Evolutionary conservation across 2,888 invertebrate species (phyloP).

Genomic region (Gnatocerus cornutus): DNA sequence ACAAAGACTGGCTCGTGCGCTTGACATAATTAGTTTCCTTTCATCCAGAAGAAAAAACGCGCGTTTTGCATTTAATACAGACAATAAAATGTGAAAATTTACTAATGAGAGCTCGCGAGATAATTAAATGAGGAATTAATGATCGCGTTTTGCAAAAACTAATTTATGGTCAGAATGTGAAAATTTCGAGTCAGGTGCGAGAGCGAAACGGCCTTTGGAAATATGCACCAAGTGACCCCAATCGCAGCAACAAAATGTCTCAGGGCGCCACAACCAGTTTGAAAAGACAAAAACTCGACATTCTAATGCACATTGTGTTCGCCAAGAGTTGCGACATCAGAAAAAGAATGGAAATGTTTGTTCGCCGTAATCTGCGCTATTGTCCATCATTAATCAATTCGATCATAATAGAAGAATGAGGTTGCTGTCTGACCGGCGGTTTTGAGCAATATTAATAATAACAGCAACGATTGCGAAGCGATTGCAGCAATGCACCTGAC

Average conservation of each 20-base stretch:
- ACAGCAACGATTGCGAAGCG: constrained; percentile 41
- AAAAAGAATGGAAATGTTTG: constrained; percentile 40
- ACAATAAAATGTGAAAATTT: constrained; percentile 6
- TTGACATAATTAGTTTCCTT: constrained; percentile 35
- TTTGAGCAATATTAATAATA: constrained; percentile 51
- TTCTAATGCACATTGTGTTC: constrained; percentile 43
- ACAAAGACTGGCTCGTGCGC: constrained; percentile 40
- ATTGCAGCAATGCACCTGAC: constrained; percentile 43
- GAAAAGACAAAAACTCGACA: constrained; percentile 44
- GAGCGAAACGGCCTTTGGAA: constrained; percentile 50
- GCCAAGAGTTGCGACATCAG: constrained; percentile 36
- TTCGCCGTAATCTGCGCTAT: constrained; percentile 28
- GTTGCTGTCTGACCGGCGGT: constrained; percentile 39
- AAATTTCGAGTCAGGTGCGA: neutral
- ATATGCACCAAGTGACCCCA: constrained; percentile 49
- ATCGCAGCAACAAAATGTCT: constrained; percentile 47
- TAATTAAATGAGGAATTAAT: too few species aligned
- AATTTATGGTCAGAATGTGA: neutral
- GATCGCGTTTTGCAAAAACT: neutral
- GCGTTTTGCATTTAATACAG: neutral
- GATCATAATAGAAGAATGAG: constrained; percentile 46
- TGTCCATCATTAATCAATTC: constrained; percentile 48
- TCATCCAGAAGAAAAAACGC: neutral
- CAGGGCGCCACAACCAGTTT: constrained; percentile 51
- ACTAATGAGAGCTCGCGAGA: neutral